Percentiles rank a stretch among this genome's conserved stretches.
Conservation (phyloP, 2,888 invertebrate genomes). For the Agrilus mali region DNA sequence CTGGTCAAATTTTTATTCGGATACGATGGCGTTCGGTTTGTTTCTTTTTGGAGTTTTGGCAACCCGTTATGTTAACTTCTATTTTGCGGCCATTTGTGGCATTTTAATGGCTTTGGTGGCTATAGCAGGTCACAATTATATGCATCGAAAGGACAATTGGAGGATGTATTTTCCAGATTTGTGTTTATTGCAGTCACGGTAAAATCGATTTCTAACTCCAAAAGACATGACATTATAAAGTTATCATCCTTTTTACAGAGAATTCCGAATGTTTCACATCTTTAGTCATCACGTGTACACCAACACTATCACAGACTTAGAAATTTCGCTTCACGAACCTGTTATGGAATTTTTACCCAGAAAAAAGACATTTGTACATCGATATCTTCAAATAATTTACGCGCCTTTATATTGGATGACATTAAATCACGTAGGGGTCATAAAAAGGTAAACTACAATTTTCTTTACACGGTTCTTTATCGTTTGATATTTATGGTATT, state of each 20-base stretch:
- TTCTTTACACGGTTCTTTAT: not conserved
- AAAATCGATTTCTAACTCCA: slow-evolving; percentile 12
- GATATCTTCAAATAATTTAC: slow-evolving; percentile 41
- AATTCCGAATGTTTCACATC: slow-evolving; percentile 51
- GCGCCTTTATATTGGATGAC: slow-evolving; percentile 28
- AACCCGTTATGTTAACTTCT: slow-evolving; percentile 27
- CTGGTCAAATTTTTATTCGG: slow-evolving; percentile 32
- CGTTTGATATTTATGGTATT: not conserved
- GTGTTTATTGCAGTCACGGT: slow-evolving; percentile 51
- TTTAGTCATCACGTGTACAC: slow-evolving; percentile 70
- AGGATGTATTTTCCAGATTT: slow-evolving; percentile 69
- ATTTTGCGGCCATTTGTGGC: slow-evolving; percentile 39
- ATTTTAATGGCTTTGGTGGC: slow-evolving; percentile 44
- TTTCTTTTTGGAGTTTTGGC: slow-evolving; percentile 26
- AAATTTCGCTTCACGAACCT: slow-evolving; percentile 57
- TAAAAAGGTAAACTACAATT: too few relatives aligned
- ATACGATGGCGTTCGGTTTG: slow-evolving; percentile 27
- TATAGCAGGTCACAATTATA: slow-evolving; percentile 61
- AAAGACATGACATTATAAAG: not conserved
- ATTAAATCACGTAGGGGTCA: not conserved
- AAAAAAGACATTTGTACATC: slow-evolving; percentile 38
- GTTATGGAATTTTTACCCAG: slow-evolving; percentile 50
- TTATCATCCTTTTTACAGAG: slow-evolving; percentile 6
- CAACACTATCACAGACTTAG: slow-evolving; percentile 63
- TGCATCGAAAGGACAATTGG: slow-evolving; percentile 63